These are phyloP conservation scores for Apogon hyalosoma DNA, from an alignment of 2,797 vertebrate species.

Conservation along the genomic window DNA sequence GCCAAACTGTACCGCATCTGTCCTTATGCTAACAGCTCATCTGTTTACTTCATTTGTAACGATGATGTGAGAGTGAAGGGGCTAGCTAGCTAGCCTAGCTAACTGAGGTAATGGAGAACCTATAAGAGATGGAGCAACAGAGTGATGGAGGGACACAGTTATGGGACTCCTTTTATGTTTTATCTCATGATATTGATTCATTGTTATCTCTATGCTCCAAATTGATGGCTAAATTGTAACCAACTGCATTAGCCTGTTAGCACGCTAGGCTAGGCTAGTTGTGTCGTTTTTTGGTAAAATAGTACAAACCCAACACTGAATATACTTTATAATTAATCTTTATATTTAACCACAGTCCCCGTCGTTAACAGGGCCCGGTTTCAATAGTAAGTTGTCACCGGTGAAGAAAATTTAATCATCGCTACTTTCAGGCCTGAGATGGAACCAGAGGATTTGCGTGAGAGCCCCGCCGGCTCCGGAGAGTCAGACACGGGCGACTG, in stretches of 20 bases:
- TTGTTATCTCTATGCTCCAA: constrained; percentile 12
- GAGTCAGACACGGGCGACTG: constrained; percentile 80
- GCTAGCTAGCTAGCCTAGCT: constrained; percentile 70
- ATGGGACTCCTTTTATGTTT: constrained; percentile 2
- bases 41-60: constrained; percentile 55
- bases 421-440: constrained; percentile 68
- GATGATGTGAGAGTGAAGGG: constrained; percentile 61
- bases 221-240: constrained; percentile 1
- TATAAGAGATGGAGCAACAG: constrained; percentile 46
- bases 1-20: constrained; percentile 14
- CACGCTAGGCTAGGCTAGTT: constrained; percentile 51
- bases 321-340: neutral
- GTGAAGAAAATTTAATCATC: constrained; percentile 10
- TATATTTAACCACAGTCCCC: neutral
- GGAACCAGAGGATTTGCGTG: constrained; percentile 84
- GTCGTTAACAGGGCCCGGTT: neutral
- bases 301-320: neutral
- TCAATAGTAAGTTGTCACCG: neutral
- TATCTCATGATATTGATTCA: neutral
- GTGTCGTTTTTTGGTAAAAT: constrained; percentile 21
- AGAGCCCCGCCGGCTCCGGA: constrained; percentile 86
- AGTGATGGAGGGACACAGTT: constrained; percentile 14
- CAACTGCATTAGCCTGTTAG: constrained; percentile 42
- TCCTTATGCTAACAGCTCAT: neutral
- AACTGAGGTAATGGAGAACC: constrained; percentile 29